Percentiles rank a stretch among this genome's conserved stretches.
These are phyloP conservation scores for Drosophila kanapiae DNA, from an alignment of 1,140 invertebrate genomes.

Conservation along the genomic window DNA sequence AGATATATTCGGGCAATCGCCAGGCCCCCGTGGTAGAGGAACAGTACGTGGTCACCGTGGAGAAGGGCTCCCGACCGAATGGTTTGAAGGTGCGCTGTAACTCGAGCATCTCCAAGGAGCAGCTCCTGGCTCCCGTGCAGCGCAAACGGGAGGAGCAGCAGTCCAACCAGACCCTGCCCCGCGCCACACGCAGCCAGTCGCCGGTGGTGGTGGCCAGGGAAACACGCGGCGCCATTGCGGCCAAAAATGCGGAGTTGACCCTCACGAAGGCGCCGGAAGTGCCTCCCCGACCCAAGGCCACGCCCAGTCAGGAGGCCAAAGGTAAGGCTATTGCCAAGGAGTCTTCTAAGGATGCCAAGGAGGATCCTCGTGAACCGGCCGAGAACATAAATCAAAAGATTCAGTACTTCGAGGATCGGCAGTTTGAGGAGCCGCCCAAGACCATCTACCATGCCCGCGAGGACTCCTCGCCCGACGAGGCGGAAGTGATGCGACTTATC, in stretches of 20 bases:
- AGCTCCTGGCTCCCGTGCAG: conserved; percentile 84
- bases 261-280: conserved; percentile 50
- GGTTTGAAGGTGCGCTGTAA: conserved; percentile 90
- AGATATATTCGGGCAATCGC: conserved; percentile 89
- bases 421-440: conserved; percentile 85
- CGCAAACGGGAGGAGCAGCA: conserved; percentile 75
- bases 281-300: conserved; percentile 68
- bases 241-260: conserved; percentile 85
- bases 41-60: conserved; percentile 88
- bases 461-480: conserved; percentile 86
- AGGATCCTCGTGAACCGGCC: conserved; percentile 85
- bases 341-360: conserved; percentile 71
- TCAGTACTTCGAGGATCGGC: conserved; percentile 91
- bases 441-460: conserved; percentile 87
- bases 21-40: conserved; percentile 80
- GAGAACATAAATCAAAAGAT: conserved; percentile 89
- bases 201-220: conserved; percentile 87
- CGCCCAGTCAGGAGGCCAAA: conserved; percentile 4
- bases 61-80: conserved; percentile 82
- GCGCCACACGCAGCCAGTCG: conserved; percentile 85
- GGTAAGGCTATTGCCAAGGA: conserved; percentile 16
- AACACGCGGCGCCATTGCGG: conserved; percentile 88
- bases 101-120: conserved; percentile 86
- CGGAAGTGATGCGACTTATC: conserved; percentile 71
- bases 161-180: conserved; percentile 49